phyloP scores from a whole-genome alignment of 2,888 invertebrate genomes.

The Ariolimax columbianus region DNA sequence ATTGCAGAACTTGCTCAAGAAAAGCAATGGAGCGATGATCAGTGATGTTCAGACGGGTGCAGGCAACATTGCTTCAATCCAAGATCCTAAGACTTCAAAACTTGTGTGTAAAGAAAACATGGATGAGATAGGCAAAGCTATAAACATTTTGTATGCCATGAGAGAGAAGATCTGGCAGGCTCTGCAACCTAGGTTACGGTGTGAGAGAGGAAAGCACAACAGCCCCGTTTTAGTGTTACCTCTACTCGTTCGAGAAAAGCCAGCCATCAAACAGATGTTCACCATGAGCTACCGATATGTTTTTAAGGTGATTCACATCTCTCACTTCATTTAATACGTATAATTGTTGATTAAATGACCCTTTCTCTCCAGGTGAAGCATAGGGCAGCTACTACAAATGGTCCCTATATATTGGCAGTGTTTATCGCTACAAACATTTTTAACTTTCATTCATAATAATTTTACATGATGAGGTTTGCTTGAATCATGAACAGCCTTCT shows the following conservation, averaged over 20 bases:
- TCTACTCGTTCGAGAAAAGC: slow-evolving; percentile 63
- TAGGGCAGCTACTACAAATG: too few relatives aligned
- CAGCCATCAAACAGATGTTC: slow-evolving; percentile 64
- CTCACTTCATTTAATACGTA: too few relatives aligned
- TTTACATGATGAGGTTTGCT: too few relatives aligned
- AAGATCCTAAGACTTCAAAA: slow-evolving; percentile 45
- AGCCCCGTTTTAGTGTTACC: slow-evolving; percentile 76
- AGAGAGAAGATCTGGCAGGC: slow-evolving; percentile 70
- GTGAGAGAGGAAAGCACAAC: slow-evolving; percentile 72
- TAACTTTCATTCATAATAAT: too few relatives aligned
- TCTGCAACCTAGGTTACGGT: slow-evolving; percentile 70
- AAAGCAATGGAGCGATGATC: slow-evolving; percentile 40
- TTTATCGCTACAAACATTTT: too few relatives aligned
- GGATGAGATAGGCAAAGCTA: slow-evolving; percentile 57
- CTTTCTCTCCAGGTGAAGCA: too few relatives aligned
- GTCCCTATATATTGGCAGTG: too few relatives aligned
- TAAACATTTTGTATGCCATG: slow-evolving; percentile 62
- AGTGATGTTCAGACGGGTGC: slow-evolving; percentile 40
- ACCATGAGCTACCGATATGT: slow-evolving; percentile 65
- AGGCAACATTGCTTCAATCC: slow-evolving; percentile 24
- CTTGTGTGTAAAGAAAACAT: slow-evolving; percentile 53
- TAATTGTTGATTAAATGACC: too few relatives aligned
- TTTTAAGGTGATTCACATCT: slow-evolving; percentile 49
- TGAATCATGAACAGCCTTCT: too few relatives aligned
- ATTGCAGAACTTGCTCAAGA: slow-evolving; percentile 55